Base-by-base conservation (phyloP, 37 sponge, comb jelly and placozoan genomes). In the Halichondria panicea region DNA sequence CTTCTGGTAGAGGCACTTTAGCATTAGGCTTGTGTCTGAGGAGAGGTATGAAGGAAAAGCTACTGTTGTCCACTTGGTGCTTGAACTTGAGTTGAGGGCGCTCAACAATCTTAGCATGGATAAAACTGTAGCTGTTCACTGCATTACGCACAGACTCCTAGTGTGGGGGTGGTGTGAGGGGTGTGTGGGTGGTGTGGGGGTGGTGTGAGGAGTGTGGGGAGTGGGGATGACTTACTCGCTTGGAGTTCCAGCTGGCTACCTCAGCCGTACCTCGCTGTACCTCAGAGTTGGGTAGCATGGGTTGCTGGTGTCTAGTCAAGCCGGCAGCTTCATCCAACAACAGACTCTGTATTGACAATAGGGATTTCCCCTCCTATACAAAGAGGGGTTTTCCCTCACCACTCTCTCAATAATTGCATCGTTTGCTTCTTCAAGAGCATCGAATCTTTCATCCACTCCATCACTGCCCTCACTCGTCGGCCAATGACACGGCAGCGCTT, bases 21-120 rank as follows among this genome's bases (percentile, higher is more conserved):
- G 88, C 88, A 55, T 97, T 91, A 7, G 95, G 98, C 71, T 94
- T 94, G 54, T 50, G n/a, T 33, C 75, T 83, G 24, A 97, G 55
- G 27, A 60, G 54, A 28, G 95, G 98, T 0, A 94, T 48, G 63
- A 97, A 97, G 2, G 90, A 93, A 24, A 64, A 43, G 28, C 77
- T 81, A 22, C 83, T 80, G 85, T 97, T 97, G 75, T 97, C 98
- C 21, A 94, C 70, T 22, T 78, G 72, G 55, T 86, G 88, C 42
- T 66, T 72, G 75, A 89, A 96, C 53, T 66, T 57, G 38, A 88
- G 57, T 66, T 97, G 98, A 11, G 98, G 95, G 2, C 92, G 69
- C n/a, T 70, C 81, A 6, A 94, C 86, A 56, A 84, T 89, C 70
- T 68, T 86, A 34, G 88, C 55, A 55, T 87, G 87, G 38, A 84